Base-by-base conservation (phyloP, 2,797 vertebrate species). In the Pteronotus mesoamericanus region DNA sequence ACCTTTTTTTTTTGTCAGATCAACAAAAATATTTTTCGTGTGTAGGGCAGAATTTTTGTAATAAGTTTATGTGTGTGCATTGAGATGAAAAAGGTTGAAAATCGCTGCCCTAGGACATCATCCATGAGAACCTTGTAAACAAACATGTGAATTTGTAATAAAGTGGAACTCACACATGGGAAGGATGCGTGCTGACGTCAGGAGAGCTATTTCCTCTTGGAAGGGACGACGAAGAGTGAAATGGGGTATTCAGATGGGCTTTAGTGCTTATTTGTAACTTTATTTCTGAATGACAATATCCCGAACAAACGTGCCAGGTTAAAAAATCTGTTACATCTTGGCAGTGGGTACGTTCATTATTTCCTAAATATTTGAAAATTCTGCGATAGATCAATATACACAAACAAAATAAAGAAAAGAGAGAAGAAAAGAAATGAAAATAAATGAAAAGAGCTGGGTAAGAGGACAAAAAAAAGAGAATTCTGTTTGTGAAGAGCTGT, bases 301-400 rank as follows among this genome's bases (percentile, higher is more conserved):
- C 46, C 32, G 59, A 89, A 68, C 9, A 59, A 89, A 84, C 55
- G 12, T 71, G 53, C 75, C 72, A n/a, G 51, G 22, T 64, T 24
- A 37, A 39, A 48, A 84, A 64, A 59, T 55, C 74, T 66, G 29
- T 69, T 89, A 42, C 53, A 71, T 57, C 15, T 86, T 37, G 44
- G 72, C 42, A 80, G 57, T n/a, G 83, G 55, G 26, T 8, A 9
- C 11, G 48, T 14, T n/a, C 11, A 44, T 57, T 87, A 59, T 77
- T 86, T 93, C 37, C 66, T 55, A 21, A 78, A 61, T 78, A 86
- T 72, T 24, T 91, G 44, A 84, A 66, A 66, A 72, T 85, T 82
- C 55, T 4, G 1, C 5, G 53, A 39, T 18, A 34, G 32, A 64
- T 2, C 14, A 85, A 92, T 92, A 26, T 21, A 48, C 61, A 64